Conservation (phyloP, 2,888 invertebrate species). For the Exocentrus adspersus region DNA sequence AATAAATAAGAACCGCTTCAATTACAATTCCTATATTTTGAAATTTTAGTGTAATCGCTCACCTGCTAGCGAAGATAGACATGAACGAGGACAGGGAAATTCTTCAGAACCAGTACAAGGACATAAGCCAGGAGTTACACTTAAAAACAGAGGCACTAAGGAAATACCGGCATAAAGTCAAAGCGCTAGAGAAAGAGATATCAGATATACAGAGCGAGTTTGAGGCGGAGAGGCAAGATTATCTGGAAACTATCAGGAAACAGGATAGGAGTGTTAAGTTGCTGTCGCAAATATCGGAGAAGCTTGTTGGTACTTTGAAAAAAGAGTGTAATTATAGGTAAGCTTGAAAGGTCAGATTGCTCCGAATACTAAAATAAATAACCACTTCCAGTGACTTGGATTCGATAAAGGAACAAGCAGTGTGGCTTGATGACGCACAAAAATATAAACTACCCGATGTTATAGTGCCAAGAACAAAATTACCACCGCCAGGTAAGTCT, state of each 20-base stretch:
- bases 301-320: conserved; percentile 74
- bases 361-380: too few relatives aligned
- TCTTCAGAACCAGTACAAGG: conserved; percentile 79
- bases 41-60: conserved; percentile 66
- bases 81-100: conserved; percentile 76
- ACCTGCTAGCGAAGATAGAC: conserved; percentile 70
- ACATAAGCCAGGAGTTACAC: conserved; percentile 81
- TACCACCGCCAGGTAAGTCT: conserved; percentile 73
- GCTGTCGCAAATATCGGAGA: conserved; percentile 72
- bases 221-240: conserved; percentile 83
- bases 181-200: conserved; percentile 76
- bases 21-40: too few relatives aligned
- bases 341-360: too few relatives aligned
- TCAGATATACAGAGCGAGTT: conserved; percentile 83
- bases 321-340: conserved; percentile 80
- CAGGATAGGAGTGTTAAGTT: conserved; percentile 77
- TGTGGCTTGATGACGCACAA: conserved; percentile 80
- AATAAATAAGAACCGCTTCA: conserved; percentile 23
- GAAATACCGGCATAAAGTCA: conserved; percentile 73
- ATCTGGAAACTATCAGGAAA: conserved; percentile 81
- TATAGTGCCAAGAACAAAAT: conserved; percentile 70
- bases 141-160: conserved; percentile 75
- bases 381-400: conserved; percentile 69
- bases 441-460: conserved; percentile 78
- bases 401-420: conserved; percentile 71